Percentiles rank a stretch among this genome's conserved stretches.
Conservation (phyloP, 2,797 vertebrate genomes). For the Liparis tanakae region DNA sequence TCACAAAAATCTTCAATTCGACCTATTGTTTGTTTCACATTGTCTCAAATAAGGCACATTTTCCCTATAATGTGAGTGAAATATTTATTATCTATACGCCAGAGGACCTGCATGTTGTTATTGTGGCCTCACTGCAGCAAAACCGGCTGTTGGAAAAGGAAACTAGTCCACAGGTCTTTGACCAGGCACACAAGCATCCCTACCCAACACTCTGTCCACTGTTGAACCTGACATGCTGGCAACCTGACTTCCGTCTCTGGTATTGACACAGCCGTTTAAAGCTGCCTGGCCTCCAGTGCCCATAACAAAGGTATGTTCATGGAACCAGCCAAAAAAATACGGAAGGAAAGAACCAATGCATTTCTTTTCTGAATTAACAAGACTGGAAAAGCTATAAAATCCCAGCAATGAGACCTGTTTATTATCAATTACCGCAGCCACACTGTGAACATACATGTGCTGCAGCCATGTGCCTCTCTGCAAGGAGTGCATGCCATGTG, state of each 20-base stretch:
- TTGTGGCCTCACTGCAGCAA: conserved; percentile 9
- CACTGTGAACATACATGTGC: conserved; percentile 66
- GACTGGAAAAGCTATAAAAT: conserved; percentile 81
- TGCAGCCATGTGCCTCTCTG: conserved; percentile 61
- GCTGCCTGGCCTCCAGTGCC: conserved; percentile 59
- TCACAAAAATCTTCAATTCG: conserved; percentile 34
- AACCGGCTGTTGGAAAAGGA: conserved; percentile 32
- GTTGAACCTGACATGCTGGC: conserved; percentile 64
- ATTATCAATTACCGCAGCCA: conserved; percentile 73
- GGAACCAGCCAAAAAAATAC: conserved; percentile 61
- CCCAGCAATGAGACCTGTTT: conserved; percentile 72
- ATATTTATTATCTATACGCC: conserved; percentile 18
- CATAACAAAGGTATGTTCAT: conserved; percentile 82
- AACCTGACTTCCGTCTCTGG: conserved; percentile 80
- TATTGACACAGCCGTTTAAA: conserved; percentile 77
- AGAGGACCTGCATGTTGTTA: conserved; percentile 1
- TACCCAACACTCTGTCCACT: conserved; percentile 69
- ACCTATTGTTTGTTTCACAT: conserved; percentile 34
- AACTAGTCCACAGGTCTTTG: conserved; percentile 19
- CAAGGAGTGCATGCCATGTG: conserved; percentile 50
- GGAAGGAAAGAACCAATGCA: conserved; percentile 69
- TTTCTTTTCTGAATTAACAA: conserved; percentile 77
- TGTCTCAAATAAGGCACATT: conserved; percentile 10
- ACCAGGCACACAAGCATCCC: conserved; percentile 36
- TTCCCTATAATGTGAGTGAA: conserved; percentile 9